Evolutionary conservation across 2,888 invertebrate genomes (phyloP), one percentile per base, ranked within the genome.

Genomic region (Pseudococcus longispinus): DNA sequence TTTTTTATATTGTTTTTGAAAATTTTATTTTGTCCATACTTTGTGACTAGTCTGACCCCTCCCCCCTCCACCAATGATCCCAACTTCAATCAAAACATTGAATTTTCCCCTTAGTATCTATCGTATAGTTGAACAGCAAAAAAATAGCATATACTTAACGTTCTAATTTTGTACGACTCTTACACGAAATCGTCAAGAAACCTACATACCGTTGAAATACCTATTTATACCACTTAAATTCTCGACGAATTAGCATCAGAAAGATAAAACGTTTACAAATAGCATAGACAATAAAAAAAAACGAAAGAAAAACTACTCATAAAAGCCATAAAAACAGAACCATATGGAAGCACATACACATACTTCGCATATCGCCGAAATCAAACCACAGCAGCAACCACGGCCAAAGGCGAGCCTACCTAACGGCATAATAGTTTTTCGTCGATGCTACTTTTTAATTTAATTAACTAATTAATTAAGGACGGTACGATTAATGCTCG

Each of bases 401-500:
- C 60, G 60, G 23, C 60, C 60, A 60, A 60, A 60, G 60, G 60
- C 60, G 60, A 60, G 60, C 60, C 20, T 80, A 42, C 26, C 77
- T 80, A 80, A 80, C 77, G 74, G 74, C 32, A 37, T 74, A 60
- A 70, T 70, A 26, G 29, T 70, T 70, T 70, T 70, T 70, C 20
- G 42, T 42, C 42, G 77, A 80, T 80, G 77, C 77, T 80, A 80
- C 77, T 29, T 80, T 84, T 84, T 55, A 84, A 84, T 84, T 84
- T 84, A 84, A 84, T 84, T 84, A 84, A 84, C 84, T 84, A 84
- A 84, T 84, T 84, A 84, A 84, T 84, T 84, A 84, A 51, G 55
- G 32, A 32, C 84, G 60, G 84, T 51, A 55, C 84, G 46, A 60
- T 60, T 84, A 84, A 84, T 84, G 84, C 84, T 37, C 29, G 32